Conservation (phyloP, 2,797 vertebrate species). For the Eulemur coronatus region DNA sequence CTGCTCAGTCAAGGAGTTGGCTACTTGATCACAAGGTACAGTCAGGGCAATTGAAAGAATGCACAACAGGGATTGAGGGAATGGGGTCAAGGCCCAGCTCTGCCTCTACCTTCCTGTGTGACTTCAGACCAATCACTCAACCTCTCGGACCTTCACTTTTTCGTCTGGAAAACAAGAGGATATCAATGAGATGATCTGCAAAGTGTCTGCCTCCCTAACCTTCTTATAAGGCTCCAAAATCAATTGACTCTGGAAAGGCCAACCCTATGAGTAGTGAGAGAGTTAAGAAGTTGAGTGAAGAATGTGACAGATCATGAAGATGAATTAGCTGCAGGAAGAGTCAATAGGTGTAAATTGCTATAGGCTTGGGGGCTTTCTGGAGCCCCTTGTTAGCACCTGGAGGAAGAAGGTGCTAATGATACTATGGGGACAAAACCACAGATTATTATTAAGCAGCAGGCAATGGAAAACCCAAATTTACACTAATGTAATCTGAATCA, state of each 20-base stretch:
- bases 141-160: slow-evolving; percentile 1
- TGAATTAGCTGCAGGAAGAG: slow-evolving; percentile 56
- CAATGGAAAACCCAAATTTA: slow-evolving; percentile 63
- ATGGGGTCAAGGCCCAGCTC: not conserved
- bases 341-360: slow-evolving; percentile 60
- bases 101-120: not conserved
- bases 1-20: not conserved
- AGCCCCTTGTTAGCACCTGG: slow-evolving; percentile 61
- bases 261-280: slow-evolving; percentile 3
- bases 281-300: slow-evolving; percentile 59
- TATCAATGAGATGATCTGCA: not conserved
- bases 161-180: slow-evolving; percentile 6
- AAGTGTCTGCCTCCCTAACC: not conserved
- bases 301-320: slow-evolving; percentile 61
- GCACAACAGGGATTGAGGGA: not conserved
- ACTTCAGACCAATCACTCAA: slow-evolving; percentile 34
- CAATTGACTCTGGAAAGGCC: not conserved
- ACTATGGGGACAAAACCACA: slow-evolving; percentile 59
- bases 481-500: slow-evolving; percentile 57
- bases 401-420: slow-evolving; percentile 73
- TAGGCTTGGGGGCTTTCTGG: slow-evolving; percentile 43
- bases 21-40: not conserved
- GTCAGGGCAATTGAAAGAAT: not conserved
- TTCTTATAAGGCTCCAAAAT: slow-evolving; percentile 23
- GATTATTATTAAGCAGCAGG: slow-evolving; percentile 62